phyloP scores from a whole-genome alignment of 1,140 invertebrate genomes.

The Artemia franciscana region DNA sequence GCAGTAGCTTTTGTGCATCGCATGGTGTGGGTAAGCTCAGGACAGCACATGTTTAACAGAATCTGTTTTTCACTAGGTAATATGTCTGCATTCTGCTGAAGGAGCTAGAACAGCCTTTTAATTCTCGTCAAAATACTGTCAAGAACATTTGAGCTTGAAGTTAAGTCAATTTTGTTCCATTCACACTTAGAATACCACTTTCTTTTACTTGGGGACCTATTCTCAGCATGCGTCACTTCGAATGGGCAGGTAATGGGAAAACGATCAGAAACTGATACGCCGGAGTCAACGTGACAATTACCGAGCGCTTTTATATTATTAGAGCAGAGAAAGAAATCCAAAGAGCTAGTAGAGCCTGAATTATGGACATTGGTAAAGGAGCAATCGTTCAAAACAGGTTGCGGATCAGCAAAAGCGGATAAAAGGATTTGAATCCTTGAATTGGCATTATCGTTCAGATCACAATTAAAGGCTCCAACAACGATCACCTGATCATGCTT shows the following conservation, averaged over 20 bases:
- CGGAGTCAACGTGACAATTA: too few relatives aligned
- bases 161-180: too few relatives aligned
- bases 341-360: neutral
- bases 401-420: neutral
- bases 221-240: too few relatives aligned
- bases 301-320: too few relatives aligned
- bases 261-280: too few relatives aligned
- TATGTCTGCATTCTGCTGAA: neutral
- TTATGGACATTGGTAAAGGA: neutral
- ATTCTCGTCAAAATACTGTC: neutral
- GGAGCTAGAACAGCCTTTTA: neutral
- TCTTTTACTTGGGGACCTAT: too few relatives aligned
- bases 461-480: neutral
- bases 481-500: too few relatives aligned
- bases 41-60: too few relatives aligned
- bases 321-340: neutral
- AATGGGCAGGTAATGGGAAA: too few relatives aligned
- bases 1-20: neutral
- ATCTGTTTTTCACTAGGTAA: neutral
- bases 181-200: too few relatives aligned
- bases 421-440: neutral
- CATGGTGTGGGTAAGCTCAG: too few relatives aligned
- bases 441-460: neutral
- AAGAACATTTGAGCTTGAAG: too few relatives aligned
- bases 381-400: neutral